These are phyloP conservation scores for Hippoglossus hippoglossus DNA, from an alignment of 2,797 vertebrate genomes.

Conservation along the genomic window DNA sequence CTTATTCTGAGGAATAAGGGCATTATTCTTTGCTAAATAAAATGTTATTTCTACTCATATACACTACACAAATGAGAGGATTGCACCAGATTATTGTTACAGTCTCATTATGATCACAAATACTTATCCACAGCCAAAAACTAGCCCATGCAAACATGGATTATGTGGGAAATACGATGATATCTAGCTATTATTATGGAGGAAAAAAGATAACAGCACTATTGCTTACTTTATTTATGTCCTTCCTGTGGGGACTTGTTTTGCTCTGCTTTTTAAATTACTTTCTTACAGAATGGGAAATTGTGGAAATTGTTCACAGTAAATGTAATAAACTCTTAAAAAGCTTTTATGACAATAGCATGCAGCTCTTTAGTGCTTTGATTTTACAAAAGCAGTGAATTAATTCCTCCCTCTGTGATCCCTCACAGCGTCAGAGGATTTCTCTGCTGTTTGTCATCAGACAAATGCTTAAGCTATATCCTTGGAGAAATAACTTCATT, in stretches of 20 bases:
- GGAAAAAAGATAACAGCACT: not conserved
- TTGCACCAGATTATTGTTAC: not conserved
- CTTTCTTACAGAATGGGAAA: not conserved
- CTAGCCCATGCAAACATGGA: not conserved
- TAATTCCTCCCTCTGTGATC: constrained; percentile 70
- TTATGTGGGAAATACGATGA: constrained; percentile 1
- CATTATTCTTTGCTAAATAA: not conserved
- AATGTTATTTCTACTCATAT: not conserved
- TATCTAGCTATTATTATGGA: not conserved
- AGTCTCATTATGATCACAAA: not conserved
- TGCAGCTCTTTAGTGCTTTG: constrained; percentile 58
- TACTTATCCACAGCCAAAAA: not conserved
- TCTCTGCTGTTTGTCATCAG: constrained; percentile 73
- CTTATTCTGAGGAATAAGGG: not conserved
- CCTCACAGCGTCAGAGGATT: constrained; percentile 60
- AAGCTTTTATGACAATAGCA: constrained; percentile 51
- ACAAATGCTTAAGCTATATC: constrained; percentile 68
- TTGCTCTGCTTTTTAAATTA: constrained; percentile 7
- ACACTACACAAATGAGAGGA: not conserved
- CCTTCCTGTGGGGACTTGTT: constrained; percentile 20
- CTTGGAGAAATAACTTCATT: constrained; percentile 77
- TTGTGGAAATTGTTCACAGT: constrained; percentile 37
- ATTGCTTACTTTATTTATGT: constrained; percentile 4
- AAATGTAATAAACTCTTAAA: constrained; percentile 58
- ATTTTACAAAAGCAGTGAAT: constrained; percentile 52